Conservation (phyloP, 2,113 vertebrate genomes). For the Marcusenius ussheri region DNA sequence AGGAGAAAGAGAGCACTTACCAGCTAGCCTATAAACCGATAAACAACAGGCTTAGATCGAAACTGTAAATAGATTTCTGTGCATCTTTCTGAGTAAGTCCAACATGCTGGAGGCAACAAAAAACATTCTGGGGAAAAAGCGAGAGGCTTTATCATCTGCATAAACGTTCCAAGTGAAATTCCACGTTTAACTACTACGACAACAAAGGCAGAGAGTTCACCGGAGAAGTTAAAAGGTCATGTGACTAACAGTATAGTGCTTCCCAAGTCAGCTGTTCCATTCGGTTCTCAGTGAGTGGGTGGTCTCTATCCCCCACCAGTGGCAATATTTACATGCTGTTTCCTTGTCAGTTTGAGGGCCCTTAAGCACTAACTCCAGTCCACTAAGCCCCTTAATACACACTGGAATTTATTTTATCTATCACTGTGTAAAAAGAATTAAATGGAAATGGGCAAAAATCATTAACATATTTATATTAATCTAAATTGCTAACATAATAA, state of each 20-base stretch:
- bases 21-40: neutral
- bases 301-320: neutral
- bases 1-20: neutral
- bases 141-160: neutral
- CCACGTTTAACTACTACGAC: neutral
- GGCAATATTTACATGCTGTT: neutral
- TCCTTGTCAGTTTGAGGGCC: neutral
- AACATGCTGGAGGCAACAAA: neutral
- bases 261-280: neutral
- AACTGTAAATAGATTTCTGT: neutral
- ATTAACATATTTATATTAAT: neutral
- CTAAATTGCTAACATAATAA: neutral
- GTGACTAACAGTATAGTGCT: neutral
- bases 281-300: conserved; percentile 12
- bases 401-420: neutral
- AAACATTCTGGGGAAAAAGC: neutral
- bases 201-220: neutral
- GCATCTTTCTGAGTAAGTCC: neutral
- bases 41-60: no score
- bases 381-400: neutral
- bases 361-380: neutral
- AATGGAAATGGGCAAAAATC: neutral
- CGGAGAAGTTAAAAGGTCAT: conserved; percentile 18
- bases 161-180: neutral
- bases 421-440: neutral